Percentiles rank a stretch among this genome's conserved stretches.
phyloP scores from a whole-genome alignment of 2,113 vertebrate genomes.

The Ciconia boyciana region DNA sequence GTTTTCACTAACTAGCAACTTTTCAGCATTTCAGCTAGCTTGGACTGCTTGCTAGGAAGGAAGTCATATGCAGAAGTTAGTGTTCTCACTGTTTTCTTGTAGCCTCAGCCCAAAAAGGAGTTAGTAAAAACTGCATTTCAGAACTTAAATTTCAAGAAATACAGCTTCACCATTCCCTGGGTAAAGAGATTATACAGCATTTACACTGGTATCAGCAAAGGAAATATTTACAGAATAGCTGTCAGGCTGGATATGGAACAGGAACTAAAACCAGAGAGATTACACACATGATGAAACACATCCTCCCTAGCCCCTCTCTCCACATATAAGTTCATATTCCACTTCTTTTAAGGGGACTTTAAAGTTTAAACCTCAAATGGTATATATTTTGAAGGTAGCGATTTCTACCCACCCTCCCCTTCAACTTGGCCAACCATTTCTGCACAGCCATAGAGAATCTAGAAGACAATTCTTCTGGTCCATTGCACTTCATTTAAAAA shows the following conservation, averaged over 20 bases:
- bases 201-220: neutral
- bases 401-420: neutral
- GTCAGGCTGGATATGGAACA: neutral
- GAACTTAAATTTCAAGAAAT: neutral
- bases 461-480: neutral
- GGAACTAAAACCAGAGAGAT: constrained; percentile 1
- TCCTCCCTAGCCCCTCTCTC: neutral
- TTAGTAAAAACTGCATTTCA: neutral
- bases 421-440: neutral
- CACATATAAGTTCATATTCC: neutral
- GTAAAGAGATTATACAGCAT: neutral
- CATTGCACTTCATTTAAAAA: neutral
- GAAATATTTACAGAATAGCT: neutral
- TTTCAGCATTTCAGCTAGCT: neutral
- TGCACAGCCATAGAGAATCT: neutral
- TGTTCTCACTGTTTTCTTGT: neutral
- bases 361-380: neutral
- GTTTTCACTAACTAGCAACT: neutral
- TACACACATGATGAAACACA: neutral
- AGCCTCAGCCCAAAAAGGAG: neutral
- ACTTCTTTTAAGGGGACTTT: neutral
- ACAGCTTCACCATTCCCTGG: neutral
- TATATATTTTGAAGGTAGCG: neutral
- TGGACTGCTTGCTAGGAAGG: neutral
- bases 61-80: neutral